Base-by-base conservation (phyloP, 64 coral and sea anemone species). In the Cladopsammia gracilis region DNA sequence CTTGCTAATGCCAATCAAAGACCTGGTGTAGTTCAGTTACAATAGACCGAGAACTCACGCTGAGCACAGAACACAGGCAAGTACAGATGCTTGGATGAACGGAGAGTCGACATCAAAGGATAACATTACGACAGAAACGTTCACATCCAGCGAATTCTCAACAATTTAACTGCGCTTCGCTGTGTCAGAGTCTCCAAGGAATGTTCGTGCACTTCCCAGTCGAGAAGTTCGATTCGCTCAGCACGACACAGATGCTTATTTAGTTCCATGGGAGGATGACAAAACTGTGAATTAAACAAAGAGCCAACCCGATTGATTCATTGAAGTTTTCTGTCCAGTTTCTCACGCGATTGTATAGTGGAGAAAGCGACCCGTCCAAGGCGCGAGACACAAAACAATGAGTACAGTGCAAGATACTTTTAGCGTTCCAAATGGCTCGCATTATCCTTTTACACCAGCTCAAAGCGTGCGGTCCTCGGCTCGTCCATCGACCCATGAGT, bases 1-100 rank as follows among this genome's bases (percentile, higher is more conserved):
- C 64, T 74, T 25, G 56, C 90, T 90, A 89, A 94, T 97, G 96
- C 92, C 96, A 97, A 97, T 97, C 96, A 97, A 97, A 94, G 62
- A 43, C 80, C 53, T 83, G 73, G 83, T 83, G 92, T 83, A 97
- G 92, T 89, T 84, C 73, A 87, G 83, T 82, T 97, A 97, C 96
- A 97, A 97, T 97, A 94, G 91, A 90, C 83, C 88, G 84, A 78
- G 81, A 61, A 65, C 89, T 91, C 96, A 93, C 82, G 96, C 96
- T 97, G 96, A 62, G 96, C 61, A 73, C 87, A 76, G 92, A 94
- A 91, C 93, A 90, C 71, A 89, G 78, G 73, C 79, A 87, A 89
- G 89, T 97, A 94, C 93, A 93, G 77, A 90, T 93, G 96, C 92
- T 94, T 93, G 89, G 92, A 46, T 91, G 96, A 91, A 97, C 88